Percentiles rank a stretch among this genome's conserved stretches.
These are phyloP conservation scores for Calvadosia cruxmelitensis DNA, from an alignment of 30 jellyfish, hydroid and myxozoan species.

Conservation along the genomic window DNA sequence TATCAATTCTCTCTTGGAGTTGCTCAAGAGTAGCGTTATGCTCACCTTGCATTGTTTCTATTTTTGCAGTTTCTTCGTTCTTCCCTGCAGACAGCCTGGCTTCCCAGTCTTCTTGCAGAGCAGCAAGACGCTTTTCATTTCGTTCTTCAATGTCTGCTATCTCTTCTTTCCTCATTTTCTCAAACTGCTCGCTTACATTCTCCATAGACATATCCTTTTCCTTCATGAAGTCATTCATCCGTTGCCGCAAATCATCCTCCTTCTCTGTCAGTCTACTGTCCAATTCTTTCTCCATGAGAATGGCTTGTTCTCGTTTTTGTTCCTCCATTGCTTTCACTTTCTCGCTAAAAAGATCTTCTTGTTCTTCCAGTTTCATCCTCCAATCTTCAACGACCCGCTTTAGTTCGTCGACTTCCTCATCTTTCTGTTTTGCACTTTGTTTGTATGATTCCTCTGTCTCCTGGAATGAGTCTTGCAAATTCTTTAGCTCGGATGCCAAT, in stretches of 20 bases:
- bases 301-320: background rate
- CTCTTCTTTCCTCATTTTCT: conserved; percentile 15
- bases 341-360: background rate
- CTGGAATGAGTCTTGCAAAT: background rate
- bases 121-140: conserved; percentile 6
- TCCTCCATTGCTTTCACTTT: conserved; percentile 3
- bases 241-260: conserved; percentile 17
- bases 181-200: conserved; percentile 2
- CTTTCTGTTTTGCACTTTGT: background rate
- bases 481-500: background rate
- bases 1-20: conserved; percentile 3
- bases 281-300: background rate
- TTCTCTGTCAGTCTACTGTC: conserved; percentile 9
- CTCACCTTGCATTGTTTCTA: background rate
- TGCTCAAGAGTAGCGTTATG: background rate
- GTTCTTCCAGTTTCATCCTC: background rate
- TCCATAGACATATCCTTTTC: conserved; percentile 30
- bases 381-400: background rate
- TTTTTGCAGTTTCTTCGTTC: conserved; percentile 11
- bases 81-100: background rate
- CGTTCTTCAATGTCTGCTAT: conserved; percentile 20
- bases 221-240: conserved; percentile 5
- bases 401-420: background rate
- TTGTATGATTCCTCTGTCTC: background rate
- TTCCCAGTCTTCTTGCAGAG: conserved; percentile 3